Percentiles rank a stretch among this genome's conserved stretches.
These are phyloP conservation scores for Karalla daura DNA, from an alignment of 2,797 vertebrate genomes.

Conservation along the genomic window DNA sequence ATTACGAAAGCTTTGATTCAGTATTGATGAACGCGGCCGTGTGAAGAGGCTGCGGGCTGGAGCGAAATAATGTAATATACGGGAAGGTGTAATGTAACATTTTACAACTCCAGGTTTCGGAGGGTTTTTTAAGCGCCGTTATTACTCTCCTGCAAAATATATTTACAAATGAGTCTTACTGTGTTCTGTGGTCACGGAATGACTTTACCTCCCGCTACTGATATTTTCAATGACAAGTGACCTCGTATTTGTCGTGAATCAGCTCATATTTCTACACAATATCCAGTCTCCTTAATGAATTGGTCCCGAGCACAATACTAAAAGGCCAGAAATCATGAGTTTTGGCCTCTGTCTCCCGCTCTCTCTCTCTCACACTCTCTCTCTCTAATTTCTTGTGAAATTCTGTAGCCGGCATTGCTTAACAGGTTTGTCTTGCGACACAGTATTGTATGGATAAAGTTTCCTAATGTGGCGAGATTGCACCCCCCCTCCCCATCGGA, in stretches of 20 bases:
- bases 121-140: background rate
- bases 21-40: conserved; percentile 5
- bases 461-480: conserved; percentile 69
- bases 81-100: too few relatives aligned
- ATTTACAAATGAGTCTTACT: conserved; percentile 9
- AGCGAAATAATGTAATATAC: too few relatives aligned
- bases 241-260: conserved; percentile 42
- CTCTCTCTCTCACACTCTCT: too few relatives aligned
- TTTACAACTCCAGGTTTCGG: too few relatives aligned
- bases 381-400: conserved; percentile 72
- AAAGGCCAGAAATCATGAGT: conserved; percentile 36
- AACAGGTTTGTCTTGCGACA: conserved; percentile 70
- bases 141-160: conserved; percentile 13
- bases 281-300: conserved; percentile 7
- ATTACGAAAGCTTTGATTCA: too few relatives aligned
- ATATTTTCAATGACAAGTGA: conserved; percentile 39
- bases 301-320: conserved; percentile 23
- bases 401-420: conserved; percentile 65
- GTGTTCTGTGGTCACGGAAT: conserved; percentile 21
- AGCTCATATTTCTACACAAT: conserved; percentile 24
- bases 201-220: conserved; percentile 7
- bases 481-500: conserved; percentile 40
- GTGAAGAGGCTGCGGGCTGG: too few relatives aligned
- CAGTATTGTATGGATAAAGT: conserved; percentile 71
- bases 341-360: too few relatives aligned